Percentiles rank a stretch among this genome's conserved stretches.
Evolutionary conservation across 1,140 invertebrate genomes (phyloP).

Genomic region (Zaprionus nigranus): DNA sequence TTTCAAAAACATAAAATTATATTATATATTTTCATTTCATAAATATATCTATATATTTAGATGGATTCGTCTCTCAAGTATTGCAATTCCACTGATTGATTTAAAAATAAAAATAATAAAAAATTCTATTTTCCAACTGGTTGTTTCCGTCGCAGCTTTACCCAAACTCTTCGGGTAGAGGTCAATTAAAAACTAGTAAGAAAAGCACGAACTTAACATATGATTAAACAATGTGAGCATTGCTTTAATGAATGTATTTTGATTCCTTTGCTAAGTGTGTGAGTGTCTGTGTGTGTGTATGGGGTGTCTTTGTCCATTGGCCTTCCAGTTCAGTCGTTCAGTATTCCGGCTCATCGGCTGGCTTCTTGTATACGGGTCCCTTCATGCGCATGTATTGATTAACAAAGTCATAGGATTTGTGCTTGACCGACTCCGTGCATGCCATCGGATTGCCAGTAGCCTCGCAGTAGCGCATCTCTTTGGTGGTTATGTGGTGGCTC

Average conservation of each 20-base stretch:
- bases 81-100: background rate
- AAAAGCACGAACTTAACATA: background rate
- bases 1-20: background rate
- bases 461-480: constrained; percentile 97
- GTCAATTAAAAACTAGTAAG: too few relatives aligned
- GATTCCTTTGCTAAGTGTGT: background rate
- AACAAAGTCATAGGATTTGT: constrained; percentile 97
- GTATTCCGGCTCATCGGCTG: constrained; percentile 58
- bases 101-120: background rate
- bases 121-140: background rate
- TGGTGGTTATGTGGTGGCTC: constrained; percentile 98
- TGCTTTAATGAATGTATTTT: background rate
- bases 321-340: constrained; percentile 53
- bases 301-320: background rate
- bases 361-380: constrained; percentile 85
- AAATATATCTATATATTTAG: background rate
- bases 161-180: background rate
- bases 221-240: background rate
- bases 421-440: constrained; percentile 96
- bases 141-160: background rate
- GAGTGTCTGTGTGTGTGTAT: background rate
- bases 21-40: background rate
- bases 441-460: constrained; percentile 91
- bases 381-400: constrained; percentile 98
- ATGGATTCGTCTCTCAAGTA: background rate